phyloP scores from a whole-genome alignment of 2,888 invertebrate genomes.

The Pemphredon lugubris region DNA sequence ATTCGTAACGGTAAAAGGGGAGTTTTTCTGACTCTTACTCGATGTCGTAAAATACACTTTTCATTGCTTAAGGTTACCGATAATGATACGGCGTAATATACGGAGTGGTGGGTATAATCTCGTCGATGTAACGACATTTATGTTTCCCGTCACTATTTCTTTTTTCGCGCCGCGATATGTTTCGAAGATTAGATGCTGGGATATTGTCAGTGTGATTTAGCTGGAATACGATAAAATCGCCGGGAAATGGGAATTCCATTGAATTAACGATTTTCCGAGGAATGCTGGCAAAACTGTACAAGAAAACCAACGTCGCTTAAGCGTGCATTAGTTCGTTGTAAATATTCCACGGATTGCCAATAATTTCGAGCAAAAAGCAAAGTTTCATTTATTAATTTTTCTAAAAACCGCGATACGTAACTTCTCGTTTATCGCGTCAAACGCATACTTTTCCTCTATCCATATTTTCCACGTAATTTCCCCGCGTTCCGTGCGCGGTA shows the following conservation, averaged over 20 bases:
- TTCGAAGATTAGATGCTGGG: too few relatives aligned
- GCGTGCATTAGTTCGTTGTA: conserved; percentile 19
- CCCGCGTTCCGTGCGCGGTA: too few relatives aligned
- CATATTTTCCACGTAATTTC: too few relatives aligned
- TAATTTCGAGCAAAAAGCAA: conserved; percentile 1
- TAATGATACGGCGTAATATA: background rate
- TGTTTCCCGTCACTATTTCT: background rate
- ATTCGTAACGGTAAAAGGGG: background rate
- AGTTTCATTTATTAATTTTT: conserved; percentile 7
- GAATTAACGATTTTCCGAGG: conserved; percentile 44
- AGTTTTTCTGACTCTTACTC: background rate
- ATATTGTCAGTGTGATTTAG: conserved; percentile 1
- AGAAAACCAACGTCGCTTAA: conserved; percentile 13
- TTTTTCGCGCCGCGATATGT: background rate
- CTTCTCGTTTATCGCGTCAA: too few relatives aligned
- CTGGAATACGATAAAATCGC: conserved; percentile 13
- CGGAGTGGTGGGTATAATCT: background rate
- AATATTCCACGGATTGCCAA: conserved; percentile 17
- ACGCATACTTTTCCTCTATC: too few relatives aligned
- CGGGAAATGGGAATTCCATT: conserved; percentile 38
- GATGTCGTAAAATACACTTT: background rate
- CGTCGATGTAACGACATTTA: background rate
- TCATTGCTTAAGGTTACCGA: background rate
- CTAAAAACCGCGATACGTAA: conserved; percentile 7
- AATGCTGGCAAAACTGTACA: conserved; percentile 25